Evolutionary conservation across 2,797 vertebrate genomes (phyloP), one percentile per base, ranked within the genome.

Genomic region (Cercopithecus diana): DNA sequence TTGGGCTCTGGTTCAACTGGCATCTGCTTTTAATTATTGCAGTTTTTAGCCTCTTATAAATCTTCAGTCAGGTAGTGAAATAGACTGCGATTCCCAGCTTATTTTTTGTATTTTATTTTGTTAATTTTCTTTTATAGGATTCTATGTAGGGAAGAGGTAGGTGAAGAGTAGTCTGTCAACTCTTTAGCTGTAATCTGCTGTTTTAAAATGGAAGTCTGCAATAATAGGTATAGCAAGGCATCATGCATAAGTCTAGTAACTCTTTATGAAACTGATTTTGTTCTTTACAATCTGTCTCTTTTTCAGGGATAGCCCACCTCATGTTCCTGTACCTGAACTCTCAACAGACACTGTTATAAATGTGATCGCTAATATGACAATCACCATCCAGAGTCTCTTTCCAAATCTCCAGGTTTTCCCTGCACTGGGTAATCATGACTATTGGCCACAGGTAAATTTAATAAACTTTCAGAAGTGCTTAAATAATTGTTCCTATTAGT

Each of bases 361-460:
- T 97, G 99, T 99, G 50, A 99, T 99, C 97, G 93, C 98, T 6
- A 99, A 99, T 96, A 99, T 99, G 99, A 99, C 99, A n/a, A 96
- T 98, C 83, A 99, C 99, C 88, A 98, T 99, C 98, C 98, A 92
- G 85, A 96, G 95, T n/a, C 98, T 99, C 96, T 99, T 99, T 98
- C 99, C 99, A 93, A 98, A 99, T 96, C 97, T 99, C 85, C 99
- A 99, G 0, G 99, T 99, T 96, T 99, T 99, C 75, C 99, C 99
- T 0, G 99, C 99, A 0, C 97, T 99, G 98, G 99, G 99, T n/a
- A 99, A 99, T 99, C 99, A 99, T 36, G 99, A 99, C 98, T 99
- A 99, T 96, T 99, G 99, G 99, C 99, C 99, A 83, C 99, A 99
- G 99, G 99, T 99, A 99, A 97, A 92, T 81, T 61, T 58, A 36